A percentile compares a stretch with the other conserved stretches of the same genome.
These are phyloP conservation scores for Arge pagana DNA, from an alignment of 2,888 invertebrate species.

Conservation along the genomic window DNA sequence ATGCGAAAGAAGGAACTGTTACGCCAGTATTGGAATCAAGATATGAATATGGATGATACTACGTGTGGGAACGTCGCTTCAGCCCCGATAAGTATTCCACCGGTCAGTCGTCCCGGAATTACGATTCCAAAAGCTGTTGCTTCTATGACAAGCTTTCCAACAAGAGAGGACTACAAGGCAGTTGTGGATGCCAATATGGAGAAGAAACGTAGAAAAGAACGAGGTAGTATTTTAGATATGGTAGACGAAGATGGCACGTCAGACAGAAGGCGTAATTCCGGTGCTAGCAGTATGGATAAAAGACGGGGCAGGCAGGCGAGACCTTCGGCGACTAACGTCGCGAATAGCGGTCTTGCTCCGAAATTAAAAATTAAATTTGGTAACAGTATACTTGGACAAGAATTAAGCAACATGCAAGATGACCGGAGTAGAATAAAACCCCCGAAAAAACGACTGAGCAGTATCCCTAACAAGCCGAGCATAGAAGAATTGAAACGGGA, in stretches of 20 bases:
- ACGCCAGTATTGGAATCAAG: constrained; percentile 79
- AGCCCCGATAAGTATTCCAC: constrained; percentile 65
- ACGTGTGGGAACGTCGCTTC: constrained; percentile 62
- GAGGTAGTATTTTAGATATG: constrained; percentile 42
- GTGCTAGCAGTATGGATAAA: constrained; percentile 50
- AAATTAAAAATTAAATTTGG: constrained; percentile 82
- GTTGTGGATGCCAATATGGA: constrained; percentile 68
- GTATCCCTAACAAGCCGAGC: constrained; percentile 65
- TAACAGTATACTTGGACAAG: constrained; percentile 61
- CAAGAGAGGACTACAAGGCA: constrained; percentile 80
- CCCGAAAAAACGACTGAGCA: constrained; percentile 79
- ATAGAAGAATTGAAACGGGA: constrained; percentile 82
- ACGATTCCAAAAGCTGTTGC: constrained; percentile 89
- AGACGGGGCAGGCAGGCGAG: constrained; percentile 50
- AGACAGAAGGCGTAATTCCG: constrained; percentile 59
- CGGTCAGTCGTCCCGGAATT: constrained; percentile 72
- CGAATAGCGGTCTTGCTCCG: constrained; percentile 13
- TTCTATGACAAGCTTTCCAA: constrained; percentile 85
- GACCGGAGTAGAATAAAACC: constrained; percentile 62
- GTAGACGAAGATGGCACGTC: constrained; percentile 47
- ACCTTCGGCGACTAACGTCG: constrained; percentile 29
- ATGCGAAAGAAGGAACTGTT: constrained; percentile 90
- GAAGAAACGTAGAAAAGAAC: constrained; percentile 70
- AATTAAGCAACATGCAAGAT: constrained; percentile 58
- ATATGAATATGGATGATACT: constrained; percentile 84